phyloP scores from a whole-genome alignment of 1,140 invertebrate species.

The Brachionus koreanus region DNA sequence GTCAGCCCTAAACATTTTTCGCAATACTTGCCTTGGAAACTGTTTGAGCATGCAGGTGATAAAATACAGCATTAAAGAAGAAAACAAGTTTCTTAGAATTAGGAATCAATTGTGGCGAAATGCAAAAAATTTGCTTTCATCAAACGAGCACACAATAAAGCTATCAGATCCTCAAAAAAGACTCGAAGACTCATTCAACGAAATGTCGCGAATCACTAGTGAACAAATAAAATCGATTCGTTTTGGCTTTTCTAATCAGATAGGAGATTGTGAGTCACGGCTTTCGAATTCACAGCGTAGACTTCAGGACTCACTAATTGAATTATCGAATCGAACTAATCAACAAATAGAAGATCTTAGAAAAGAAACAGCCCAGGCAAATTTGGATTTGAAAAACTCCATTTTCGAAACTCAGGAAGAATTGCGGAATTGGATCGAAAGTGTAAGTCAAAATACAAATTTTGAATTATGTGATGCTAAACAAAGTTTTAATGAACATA shows the following conservation, averaged over 20 bases:
- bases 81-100: background rate
- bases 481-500: background rate
- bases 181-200: constrained; percentile 40
- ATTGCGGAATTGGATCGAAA: background rate
- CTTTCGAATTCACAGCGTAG: constrained; percentile 17
- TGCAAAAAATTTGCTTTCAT: constrained; percentile 10
- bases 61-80: constrained; percentile 26
- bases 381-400: background rate
- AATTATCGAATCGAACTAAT: background rate
- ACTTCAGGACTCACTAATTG: constrained; percentile 27
- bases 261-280: constrained; percentile 12
- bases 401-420: background rate
- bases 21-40: constrained; percentile 21
- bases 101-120: background rate
- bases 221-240: constrained; percentile 35
- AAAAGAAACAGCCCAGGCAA: background rate
- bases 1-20: constrained; percentile 6
- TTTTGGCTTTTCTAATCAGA: constrained; percentile 39
- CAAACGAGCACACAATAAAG: constrained; percentile 31
- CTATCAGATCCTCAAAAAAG: constrained; percentile 41
- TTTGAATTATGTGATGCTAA: background rate
- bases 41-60: constrained; percentile 12
- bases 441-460: background rate
- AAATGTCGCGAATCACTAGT: background rate
- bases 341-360: constrained; percentile 7